Evolutionary conservation across 2,113 vertebrate species (phyloP).

Genomic region (Diadophis punctatus): DNA sequence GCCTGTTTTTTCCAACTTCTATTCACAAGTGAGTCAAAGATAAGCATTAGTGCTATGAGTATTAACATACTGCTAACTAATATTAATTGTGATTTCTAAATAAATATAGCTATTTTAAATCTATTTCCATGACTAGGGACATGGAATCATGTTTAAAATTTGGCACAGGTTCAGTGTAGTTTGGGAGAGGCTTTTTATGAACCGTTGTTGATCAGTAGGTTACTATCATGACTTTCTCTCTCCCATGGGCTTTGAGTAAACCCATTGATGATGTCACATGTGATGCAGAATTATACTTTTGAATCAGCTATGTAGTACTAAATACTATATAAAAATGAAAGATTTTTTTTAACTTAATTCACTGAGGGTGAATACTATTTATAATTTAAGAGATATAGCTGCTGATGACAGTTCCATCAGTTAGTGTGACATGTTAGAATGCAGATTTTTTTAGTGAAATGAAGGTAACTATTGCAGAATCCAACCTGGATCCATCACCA

Average conservation of each 20-base stretch:
- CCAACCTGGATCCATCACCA: no score
- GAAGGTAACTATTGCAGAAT: background rate
- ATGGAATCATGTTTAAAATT: background rate
- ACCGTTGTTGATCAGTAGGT: background rate
- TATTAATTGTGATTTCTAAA: background rate
- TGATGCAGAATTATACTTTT: background rate
- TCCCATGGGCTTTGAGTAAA: background rate
- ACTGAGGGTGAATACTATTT: background rate
- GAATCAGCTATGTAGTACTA: background rate
- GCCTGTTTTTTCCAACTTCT: background rate
- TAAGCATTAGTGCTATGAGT: background rate
- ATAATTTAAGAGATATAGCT: background rate
- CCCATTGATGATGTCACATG: background rate
- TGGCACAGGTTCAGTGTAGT: background rate
- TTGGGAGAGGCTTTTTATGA: background rate
- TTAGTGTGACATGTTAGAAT: background rate
- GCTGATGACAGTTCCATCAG: background rate
- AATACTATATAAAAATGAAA: background rate
- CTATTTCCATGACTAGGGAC: background rate
- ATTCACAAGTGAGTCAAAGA: background rate
- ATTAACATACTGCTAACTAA: background rate
- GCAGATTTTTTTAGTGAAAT: background rate
- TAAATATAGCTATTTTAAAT: background rate
- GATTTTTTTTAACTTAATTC: background rate
- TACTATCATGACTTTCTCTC: background rate